Percentiles rank a stretch among this genome's conserved stretches.
These are phyloP conservation scores for Mugil cephalus DNA, from an alignment of 2,113 vertebrate species.

Conservation along the genomic window DNA sequence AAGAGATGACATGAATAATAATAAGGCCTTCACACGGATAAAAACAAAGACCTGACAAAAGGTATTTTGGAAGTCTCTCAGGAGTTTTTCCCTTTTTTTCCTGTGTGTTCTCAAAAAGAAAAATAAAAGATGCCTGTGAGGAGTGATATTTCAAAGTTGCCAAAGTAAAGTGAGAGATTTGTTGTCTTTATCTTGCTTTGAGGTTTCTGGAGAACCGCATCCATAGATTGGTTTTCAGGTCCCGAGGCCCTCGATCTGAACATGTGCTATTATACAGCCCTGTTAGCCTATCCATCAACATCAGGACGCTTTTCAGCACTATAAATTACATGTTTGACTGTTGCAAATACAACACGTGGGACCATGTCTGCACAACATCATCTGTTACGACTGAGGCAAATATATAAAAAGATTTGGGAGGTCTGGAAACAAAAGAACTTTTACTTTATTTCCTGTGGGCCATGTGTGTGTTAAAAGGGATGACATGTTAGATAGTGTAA, in stretches of 20 bases:
- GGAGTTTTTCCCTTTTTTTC: constrained; percentile 52
- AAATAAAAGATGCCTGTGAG: constrained; percentile 61
- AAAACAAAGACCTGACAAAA: constrained; percentile 57
- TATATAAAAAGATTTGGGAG: no score
- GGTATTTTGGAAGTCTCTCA: constrained; percentile 47
- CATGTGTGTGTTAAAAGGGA: no score
- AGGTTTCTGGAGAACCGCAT: constrained; percentile 46
- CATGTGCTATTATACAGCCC: constrained; percentile 30
- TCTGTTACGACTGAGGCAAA: background rate
- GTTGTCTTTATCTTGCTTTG: constrained; percentile 60
- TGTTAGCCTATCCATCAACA: constrained; percentile 58
- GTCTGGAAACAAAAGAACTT: background rate
- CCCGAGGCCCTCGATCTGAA: constrained; percentile 34
- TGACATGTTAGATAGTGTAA: no score
- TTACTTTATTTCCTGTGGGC: background rate
- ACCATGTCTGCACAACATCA: background rate
- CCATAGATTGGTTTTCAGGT: constrained; percentile 47
- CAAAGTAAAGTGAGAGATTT: constrained; percentile 64
- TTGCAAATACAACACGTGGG: constrained; percentile 18
- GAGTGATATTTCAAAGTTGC: constrained; percentile 64
- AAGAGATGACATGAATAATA: constrained; percentile 55
- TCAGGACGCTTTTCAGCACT: background rate
- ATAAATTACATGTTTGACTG: constrained; percentile 19
- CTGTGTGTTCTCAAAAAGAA: constrained; percentile 13
- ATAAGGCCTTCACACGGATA: constrained; percentile 39